Base-by-base conservation (phyloP, 2,797 vertebrate genomes). In the Neopelma chrysocephalum region DNA sequence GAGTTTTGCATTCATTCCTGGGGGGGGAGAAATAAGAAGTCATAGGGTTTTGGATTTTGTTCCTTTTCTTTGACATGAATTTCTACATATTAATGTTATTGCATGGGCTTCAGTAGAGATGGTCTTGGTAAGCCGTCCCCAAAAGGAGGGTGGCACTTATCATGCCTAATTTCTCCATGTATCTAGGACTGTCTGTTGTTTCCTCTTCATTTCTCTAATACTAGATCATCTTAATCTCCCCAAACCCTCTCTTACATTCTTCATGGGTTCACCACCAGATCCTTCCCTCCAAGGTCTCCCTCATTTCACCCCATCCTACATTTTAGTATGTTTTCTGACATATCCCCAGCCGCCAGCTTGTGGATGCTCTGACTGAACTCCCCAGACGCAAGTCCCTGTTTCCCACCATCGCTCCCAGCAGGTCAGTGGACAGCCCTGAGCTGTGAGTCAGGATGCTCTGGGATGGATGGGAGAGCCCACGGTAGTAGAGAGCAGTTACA, bases 401-500 rank as follows among this genome's bases (percentile, higher is more conserved):
- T 58, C 16, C 27, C 53, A 51, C 25, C 6, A 0, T 53, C n/a
- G 36, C 53, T 58, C 36, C 20, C 2, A 4, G 26, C 32, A 50
- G 43, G 32, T 70, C 38, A 80, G 34, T 5, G 4, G 15, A 6
- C 25, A 45, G 22, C n/a, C 45, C 29, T 43, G 66, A 45, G 62
- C 54, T 12, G 8, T 62, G 70, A 31, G n/a, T 22, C 60, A 36
- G 34, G 26, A 25, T 19, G 47, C 21, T 42, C 45, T 7, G 12
- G 42, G 22, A 36, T 0, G n/a, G 22, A 45, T 1, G 0, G 23
- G 17, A 15, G 15, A 36, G 66, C 18, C 73, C 40, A 26, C 0
- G 0, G 26, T 5, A n/a, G 71, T 57, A 66, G 47, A 48, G 43
- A 31, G 3, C 58, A 29, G 9, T 8, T 31, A 20, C 26, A 68